A percentile compares a stretch with the other conserved stretches of the same genome.
Evolutionary conservation across 2,797 vertebrate species (phyloP).

Genomic region (Microtus obscurus): DNA sequence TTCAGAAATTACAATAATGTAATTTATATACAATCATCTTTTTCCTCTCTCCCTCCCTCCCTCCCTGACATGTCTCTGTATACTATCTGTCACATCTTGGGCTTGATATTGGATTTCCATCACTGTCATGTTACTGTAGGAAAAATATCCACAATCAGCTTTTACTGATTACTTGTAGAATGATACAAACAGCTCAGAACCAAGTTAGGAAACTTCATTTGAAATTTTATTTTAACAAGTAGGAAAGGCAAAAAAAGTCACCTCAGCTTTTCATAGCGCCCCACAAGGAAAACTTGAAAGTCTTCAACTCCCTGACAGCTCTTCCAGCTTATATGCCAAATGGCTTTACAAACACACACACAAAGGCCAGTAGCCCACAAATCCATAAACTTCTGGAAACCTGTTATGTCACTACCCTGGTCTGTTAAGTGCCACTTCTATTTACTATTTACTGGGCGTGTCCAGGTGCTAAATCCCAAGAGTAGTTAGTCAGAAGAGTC

Average conservation of each 20-base stretch:
- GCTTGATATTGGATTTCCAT: neutral
- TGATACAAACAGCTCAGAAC: neutral
- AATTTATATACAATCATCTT: slow-evolving; percentile 49
- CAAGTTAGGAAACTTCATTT: slow-evolving; percentile 32
- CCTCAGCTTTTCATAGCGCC: neutral
- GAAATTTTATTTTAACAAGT: slow-evolving; percentile 51
- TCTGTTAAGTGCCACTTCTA: neutral
- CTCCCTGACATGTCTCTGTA: neutral
- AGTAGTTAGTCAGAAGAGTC: neutral
- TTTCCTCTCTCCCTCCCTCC: neutral
- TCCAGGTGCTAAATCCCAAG: neutral
- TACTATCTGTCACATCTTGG: neutral
- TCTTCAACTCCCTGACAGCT: neutral
- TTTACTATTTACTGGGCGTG: slow-evolving; percentile 6
- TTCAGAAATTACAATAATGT: slow-evolving; percentile 24
- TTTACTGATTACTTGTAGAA: slow-evolving; percentile 16
- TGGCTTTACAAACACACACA: neutral
- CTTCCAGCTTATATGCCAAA: neutral
- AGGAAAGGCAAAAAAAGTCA: slow-evolving; percentile 48
- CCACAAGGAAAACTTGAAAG: neutral
- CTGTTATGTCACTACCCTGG: neutral
- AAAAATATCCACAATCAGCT: neutral
- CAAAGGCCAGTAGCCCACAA: neutral
- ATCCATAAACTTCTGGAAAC: slow-evolving; percentile 3
- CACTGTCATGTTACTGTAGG: neutral